phyloP scores from a whole-genome alignment of 2,888 invertebrate genomes.

The Acleris cristana region DNA sequence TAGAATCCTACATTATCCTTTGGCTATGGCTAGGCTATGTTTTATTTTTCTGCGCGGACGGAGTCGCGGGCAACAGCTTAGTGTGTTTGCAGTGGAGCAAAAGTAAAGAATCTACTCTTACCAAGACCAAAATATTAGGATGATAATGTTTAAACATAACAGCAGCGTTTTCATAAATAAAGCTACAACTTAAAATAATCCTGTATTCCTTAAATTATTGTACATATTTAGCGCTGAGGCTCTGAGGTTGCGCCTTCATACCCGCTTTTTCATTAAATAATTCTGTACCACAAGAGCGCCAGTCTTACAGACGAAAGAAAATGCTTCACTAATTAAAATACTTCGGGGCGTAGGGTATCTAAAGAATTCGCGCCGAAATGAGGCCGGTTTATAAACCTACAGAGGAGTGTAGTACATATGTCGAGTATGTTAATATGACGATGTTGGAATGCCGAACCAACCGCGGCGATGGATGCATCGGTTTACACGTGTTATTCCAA shows the following conservation, averaged over 20 bases:
- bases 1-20: too few relatives aligned
- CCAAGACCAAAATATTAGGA: too few relatives aligned
- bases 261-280: slow-evolving; percentile 40
- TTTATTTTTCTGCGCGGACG: too few relatives aligned
- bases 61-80: too few relatives aligned
- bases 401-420: slow-evolving; percentile 17
- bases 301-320: slow-evolving; percentile 41
- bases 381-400: slow-evolving; percentile 33
- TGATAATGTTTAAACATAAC: too few relatives aligned
- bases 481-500: not conserved
- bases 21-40: too few relatives aligned
- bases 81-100: too few relatives aligned
- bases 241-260: not conserved
- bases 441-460: slow-evolving; percentile 8
- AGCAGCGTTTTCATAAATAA: too few relatives aligned
- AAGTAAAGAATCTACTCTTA: too few relatives aligned
- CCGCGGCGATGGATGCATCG: not conserved
- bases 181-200: too few relatives aligned
- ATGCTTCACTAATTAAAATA: slow-evolving; percentile 53
- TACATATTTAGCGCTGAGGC: too few relatives aligned
- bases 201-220: too few relatives aligned
- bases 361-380: slow-evolving; percentile 46
- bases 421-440: slow-evolving; percentile 23
- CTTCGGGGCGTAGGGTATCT: slow-evolving; percentile 41
- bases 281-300: slow-evolving; percentile 37